phyloP scores from a whole-genome alignment of 1,140 invertebrate species.

The Gyrodactylus salaris region DNA sequence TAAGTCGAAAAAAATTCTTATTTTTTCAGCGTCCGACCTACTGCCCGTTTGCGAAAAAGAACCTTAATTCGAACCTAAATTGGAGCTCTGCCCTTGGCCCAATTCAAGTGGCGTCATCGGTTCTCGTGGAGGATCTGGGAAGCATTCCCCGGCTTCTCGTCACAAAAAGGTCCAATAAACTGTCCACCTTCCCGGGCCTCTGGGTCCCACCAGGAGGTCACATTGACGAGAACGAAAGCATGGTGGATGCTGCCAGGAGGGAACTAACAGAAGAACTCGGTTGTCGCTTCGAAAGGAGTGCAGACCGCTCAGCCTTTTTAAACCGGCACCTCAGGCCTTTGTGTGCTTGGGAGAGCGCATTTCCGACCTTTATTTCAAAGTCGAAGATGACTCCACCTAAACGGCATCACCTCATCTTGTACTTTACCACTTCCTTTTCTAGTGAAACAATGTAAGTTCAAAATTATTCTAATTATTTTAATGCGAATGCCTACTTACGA shows the following conservation, averaged over 20 bases:
- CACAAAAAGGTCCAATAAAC: neutral
- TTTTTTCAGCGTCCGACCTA: too few relatives aligned
- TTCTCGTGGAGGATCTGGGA: neutral
- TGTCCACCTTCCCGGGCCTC: neutral
- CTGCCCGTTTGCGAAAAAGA: neutral
- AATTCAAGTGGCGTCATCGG: neutral
- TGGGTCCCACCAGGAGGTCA: constrained; percentile 4
- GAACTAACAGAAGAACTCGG: constrained; percentile 1
- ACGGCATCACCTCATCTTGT: neutral
- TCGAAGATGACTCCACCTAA: neutral
- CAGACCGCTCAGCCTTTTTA: neutral
- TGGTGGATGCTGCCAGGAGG: neutral
- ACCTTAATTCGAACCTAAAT: neutral
- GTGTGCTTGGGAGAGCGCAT: neutral
- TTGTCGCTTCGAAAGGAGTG: neutral
- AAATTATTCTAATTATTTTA: too few relatives aligned
- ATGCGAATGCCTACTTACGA: too few relatives aligned
- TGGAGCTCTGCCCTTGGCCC: neutral
- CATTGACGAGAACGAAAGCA: neutral
- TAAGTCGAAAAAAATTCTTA: too few relatives aligned
- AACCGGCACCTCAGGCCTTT: neutral
- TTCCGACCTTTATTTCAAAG: neutral
- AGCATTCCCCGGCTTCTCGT: neutral
- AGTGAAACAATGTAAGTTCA: neutral
- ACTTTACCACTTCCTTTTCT: neutral